Evolutionary conservation across 2,113 vertebrate species (phyloP).

Genomic region (Propithecus coquereli): DNA sequence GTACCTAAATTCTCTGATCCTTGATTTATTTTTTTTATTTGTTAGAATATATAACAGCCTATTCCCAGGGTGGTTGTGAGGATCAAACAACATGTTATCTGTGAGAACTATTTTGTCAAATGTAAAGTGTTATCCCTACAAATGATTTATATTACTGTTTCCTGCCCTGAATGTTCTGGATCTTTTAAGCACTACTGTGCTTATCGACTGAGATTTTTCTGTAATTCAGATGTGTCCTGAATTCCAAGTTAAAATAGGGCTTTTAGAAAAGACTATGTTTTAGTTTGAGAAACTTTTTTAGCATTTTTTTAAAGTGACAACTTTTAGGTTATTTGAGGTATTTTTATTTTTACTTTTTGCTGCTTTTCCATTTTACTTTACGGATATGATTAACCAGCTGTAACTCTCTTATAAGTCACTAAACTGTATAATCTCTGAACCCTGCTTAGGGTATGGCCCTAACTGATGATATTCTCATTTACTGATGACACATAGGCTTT

Average conservation of each 20-base stretch:
- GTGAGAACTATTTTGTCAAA: not conserved
- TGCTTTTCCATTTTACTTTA: constrained; percentile 24
- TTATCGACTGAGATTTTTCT: not conserved
- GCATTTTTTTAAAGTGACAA: not conserved
- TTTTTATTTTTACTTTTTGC: not conserved
- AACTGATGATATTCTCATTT: not conserved
- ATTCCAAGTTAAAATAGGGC: not conserved
- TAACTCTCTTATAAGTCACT: not conserved
- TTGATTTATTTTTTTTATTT: not conserved
- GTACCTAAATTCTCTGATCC: not conserved
- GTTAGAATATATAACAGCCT: not conserved
- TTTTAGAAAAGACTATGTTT: not conserved
- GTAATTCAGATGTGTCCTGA: not conserved
- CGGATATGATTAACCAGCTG: not conserved
- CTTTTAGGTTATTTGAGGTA: not conserved
- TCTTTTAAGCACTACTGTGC: not conserved
- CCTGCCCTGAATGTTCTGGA: not conserved
- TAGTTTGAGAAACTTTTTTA: not conserved
- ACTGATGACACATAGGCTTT: not conserved
- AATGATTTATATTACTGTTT: not conserved
- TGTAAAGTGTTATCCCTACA: not conserved
- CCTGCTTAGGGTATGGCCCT: not conserved
- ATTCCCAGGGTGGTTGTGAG: not conserved
- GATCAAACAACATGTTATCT: not conserved
- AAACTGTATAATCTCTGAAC: not conserved